Evolutionary conservation across 2,797 vertebrate genomes (phyloP).

Genomic region (Loris lydekkerianus): DNA sequence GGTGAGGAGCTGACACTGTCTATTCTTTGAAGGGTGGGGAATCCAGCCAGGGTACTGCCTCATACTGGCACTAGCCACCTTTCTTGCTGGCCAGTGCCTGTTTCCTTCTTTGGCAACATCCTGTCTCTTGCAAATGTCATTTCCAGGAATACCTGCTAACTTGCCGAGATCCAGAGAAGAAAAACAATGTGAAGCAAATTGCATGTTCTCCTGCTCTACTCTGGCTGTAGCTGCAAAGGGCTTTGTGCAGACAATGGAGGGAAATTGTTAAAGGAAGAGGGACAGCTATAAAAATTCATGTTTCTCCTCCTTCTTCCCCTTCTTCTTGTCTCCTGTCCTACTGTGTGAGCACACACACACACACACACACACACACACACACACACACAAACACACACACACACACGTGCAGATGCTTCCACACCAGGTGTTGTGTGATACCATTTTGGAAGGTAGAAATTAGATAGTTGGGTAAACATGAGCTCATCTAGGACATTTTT

Average conservation of each 20-base stretch:
- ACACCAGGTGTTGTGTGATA: background rate
- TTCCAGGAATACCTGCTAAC: conserved; percentile 63
- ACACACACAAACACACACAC: background rate
- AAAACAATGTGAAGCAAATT: conserved; percentile 34
- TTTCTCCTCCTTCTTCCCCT: background rate
- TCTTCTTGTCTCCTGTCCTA: background rate
- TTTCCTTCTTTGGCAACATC: conserved; percentile 69
- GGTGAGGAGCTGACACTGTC: background rate
- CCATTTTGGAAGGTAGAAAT: conserved; percentile 76
- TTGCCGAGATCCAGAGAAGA: conserved; percentile 60
- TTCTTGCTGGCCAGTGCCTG: background rate
- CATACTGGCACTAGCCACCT: background rate
- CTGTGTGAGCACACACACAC: background rate
- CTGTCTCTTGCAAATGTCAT: conserved; percentile 50
- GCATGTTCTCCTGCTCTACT: background rate
- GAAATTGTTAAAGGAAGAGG: background rate
- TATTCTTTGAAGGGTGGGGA: background rate
- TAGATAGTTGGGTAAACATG: conserved; percentile 70
- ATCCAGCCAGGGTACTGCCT: background rate
- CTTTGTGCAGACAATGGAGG: conserved; percentile 15
- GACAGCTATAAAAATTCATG: background rate
- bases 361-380: background rate
- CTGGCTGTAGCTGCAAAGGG: background rate
- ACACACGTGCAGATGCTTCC: background rate
- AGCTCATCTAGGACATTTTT: conserved; percentile 65